These are phyloP conservation scores for Numenius phaeopus DNA, from an alignment of 2,797 vertebrate species.

Conservation along the genomic window DNA sequence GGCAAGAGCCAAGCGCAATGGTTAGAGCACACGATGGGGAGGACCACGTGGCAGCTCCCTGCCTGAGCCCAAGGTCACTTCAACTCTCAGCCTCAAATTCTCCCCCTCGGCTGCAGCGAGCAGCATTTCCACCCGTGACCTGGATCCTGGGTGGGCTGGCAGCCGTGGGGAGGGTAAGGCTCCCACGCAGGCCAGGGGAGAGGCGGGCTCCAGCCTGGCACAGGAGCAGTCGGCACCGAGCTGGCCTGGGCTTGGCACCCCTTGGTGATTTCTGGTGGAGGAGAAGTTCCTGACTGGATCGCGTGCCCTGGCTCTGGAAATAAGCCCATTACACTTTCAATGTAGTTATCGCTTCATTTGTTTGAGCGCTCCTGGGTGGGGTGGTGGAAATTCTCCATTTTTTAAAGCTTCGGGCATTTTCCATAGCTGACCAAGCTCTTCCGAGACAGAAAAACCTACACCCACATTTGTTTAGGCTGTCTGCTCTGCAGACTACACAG, in stretches of 20 bases:
- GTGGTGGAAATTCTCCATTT: conserved; percentile 6
- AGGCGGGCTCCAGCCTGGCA: not conserved
- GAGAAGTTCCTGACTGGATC: not conserved
- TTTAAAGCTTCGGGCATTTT: conserved; percentile 4
- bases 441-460: not conserved
- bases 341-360: conserved; percentile 21
- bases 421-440: conserved; percentile 16
- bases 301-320: not conserved
- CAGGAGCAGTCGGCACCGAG: fast-evolving
- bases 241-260: not conserved
- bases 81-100: not conserved
- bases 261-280: not conserved
- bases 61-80: not conserved
- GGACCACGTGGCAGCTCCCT: not conserved
- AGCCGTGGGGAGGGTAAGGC: fast-evolving
- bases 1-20: not conserved
- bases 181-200: not conserved
- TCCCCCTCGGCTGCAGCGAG: not conserved
- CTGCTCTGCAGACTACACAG: not conserved
- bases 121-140: not conserved
- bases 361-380: conserved; percentile 28
- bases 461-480: not conserved
- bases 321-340: not conserved
- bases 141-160: not conserved
- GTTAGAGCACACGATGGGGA: not conserved